Evolutionary conservation across 2,797 vertebrate genomes (phyloP).

Genomic region (Naso thynnoides): DNA sequence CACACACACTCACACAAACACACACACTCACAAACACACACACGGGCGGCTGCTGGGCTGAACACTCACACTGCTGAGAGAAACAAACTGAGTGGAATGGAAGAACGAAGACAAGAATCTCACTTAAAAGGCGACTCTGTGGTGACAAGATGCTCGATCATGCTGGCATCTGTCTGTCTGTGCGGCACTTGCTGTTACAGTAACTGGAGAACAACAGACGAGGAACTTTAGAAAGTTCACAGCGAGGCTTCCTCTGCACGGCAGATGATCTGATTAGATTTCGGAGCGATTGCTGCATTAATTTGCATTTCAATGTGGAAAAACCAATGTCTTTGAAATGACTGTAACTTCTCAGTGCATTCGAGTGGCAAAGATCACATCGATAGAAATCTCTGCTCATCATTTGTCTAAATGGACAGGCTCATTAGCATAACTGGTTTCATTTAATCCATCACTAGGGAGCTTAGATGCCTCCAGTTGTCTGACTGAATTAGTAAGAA

Average conservation of each 20-base stretch:
- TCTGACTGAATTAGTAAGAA: not conserved
- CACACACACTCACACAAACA: slow-evolving; percentile 9
- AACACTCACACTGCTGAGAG: slow-evolving; percentile 27
- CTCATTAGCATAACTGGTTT: slow-evolving; percentile 34
- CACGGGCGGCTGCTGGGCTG: not conserved
- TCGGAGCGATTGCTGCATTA: slow-evolving; percentile 12
- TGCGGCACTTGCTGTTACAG: not conserved
- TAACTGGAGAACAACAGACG: not conserved
- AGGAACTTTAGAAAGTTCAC: slow-evolving; percentile 22
- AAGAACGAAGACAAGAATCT: not conserved
- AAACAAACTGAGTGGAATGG: not conserved
- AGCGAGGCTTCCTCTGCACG: slow-evolving; percentile 5
- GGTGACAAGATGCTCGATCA: not conserved
- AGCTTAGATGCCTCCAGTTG: not conserved
- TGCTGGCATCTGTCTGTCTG: slow-evolving; percentile 9
- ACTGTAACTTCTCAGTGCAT: slow-evolving; percentile 25
- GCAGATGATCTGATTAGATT: slow-evolving; percentile 53
- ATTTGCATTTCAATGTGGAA: slow-evolving; percentile 57
- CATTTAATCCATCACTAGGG: slow-evolving; percentile 35
- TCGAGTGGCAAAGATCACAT: slow-evolving; percentile 40
- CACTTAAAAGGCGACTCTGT: slow-evolving; percentile 17
- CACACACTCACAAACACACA: too few species aligned
- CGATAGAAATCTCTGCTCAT: slow-evolving; percentile 44
- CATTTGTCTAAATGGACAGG: slow-evolving; percentile 42
- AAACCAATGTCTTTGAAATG: slow-evolving; percentile 49